These are phyloP conservation scores for Grammomys surdaster DNA, from an alignment of 2,113 vertebrate species.

Conservation along the genomic window DNA sequence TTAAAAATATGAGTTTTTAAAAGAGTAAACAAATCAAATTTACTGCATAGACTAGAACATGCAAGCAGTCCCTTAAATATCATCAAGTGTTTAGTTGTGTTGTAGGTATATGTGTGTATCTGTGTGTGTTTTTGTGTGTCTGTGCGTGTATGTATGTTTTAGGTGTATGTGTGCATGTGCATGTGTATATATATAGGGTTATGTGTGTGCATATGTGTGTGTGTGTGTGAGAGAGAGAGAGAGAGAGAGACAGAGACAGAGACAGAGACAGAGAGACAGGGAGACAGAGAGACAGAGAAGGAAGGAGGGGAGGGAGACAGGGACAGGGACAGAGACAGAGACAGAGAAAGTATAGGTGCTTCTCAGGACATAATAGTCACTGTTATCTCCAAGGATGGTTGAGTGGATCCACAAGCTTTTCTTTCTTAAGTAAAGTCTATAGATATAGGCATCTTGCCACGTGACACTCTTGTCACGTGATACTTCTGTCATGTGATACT, in stretches of 20 bases:
- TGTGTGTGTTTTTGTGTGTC: too few relatives aligned
- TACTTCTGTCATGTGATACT: too few relatives aligned
- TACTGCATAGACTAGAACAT: conserved; percentile 81
- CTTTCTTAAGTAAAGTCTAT: not conserved
- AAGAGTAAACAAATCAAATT: conserved; percentile 80
- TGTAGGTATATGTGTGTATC: not conserved
- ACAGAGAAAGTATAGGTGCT: too few relatives aligned
- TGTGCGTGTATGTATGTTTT: not conserved
- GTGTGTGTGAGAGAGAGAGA: conserved; percentile 1
- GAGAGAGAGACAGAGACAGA: too few relatives aligned
- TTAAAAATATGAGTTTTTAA: conserved; percentile 79
- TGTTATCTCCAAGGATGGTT: not conserved
- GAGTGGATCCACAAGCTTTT: not conserved
- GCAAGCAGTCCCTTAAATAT: conserved; percentile 81
- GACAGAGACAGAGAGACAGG: too few relatives aligned
- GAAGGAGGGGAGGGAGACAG: too few relatives aligned
- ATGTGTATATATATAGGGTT: not conserved
- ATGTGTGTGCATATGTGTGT: conserved; percentile 71
- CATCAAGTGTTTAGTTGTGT: conserved; percentile 69
- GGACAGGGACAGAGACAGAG: too few relatives aligned
- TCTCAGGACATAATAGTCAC: not conserved
- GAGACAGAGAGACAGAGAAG: too few relatives aligned
- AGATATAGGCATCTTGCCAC: not conserved
- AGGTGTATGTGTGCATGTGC: not conserved
- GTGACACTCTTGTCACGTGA: too few relatives aligned